Percentiles rank a stretch among this genome's conserved stretches.
Evolutionary conservation across 2,888 invertebrate species (phyloP).

Genomic region (Epiblema foenella): DNA sequence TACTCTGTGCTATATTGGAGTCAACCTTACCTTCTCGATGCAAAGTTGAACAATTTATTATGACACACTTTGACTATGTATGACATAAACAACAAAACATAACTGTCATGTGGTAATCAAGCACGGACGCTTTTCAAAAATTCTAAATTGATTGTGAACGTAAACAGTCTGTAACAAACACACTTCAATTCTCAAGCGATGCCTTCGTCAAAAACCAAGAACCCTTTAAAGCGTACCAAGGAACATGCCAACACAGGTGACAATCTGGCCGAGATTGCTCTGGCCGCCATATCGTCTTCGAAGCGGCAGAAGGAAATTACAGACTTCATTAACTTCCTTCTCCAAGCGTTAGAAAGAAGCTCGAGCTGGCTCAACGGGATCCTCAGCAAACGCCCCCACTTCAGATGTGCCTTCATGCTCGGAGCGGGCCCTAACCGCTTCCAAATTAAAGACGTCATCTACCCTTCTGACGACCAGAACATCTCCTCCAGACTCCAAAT

Average conservation of each 20-base stretch:
- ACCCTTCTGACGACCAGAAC: slow-evolving; percentile 65
- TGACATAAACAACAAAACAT: background rate
- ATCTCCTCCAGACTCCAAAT: slow-evolving; percentile 66
- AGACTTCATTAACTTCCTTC: slow-evolving; percentile 71
- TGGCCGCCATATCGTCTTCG: slow-evolving; percentile 73
- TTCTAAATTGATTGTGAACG: slow-evolving; percentile 60
- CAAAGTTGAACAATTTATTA: background rate
- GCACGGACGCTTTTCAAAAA: slow-evolving; percentile 43
- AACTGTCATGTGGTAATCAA: slow-evolving; percentile 11
- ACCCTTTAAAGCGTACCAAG: slow-evolving; percentile 55
- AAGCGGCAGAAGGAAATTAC: slow-evolving; percentile 72
- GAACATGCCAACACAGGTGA: slow-evolving; percentile 58
- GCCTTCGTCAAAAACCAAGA: slow-evolving; percentile 59
- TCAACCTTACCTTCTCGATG: slow-evolving; percentile 3
- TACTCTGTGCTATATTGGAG: background rate
- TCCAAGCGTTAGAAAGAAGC: slow-evolving; percentile 70
- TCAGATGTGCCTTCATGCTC: slow-evolving; percentile 71
- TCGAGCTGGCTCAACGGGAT: slow-evolving; percentile 71
- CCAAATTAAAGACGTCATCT: slow-evolving; percentile 73
- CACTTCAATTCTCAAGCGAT: slow-evolving; percentile 47
- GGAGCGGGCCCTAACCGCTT: slow-evolving; percentile 78
- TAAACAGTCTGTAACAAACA: background rate
- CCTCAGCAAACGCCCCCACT: slow-evolving; percentile 66
- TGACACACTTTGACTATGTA: background rate
- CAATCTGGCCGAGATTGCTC: slow-evolving; percentile 65